Evolutionary conservation across 2,797 vertebrate genomes (phyloP), one percentile per base, ranked within the genome.

Genomic region (Alexandromys oeconomus): DNA sequence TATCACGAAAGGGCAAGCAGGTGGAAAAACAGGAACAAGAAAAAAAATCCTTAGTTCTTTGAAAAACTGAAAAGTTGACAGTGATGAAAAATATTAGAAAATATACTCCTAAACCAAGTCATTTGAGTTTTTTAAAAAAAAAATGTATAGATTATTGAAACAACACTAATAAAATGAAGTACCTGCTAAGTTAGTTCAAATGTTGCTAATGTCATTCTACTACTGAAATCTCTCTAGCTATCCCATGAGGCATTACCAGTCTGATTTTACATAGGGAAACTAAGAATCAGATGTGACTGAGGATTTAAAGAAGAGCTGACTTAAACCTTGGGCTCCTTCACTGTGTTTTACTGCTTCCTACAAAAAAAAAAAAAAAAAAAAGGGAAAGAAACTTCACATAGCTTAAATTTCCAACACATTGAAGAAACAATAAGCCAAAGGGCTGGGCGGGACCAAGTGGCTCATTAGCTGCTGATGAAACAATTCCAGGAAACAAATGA

Each of bases 381-480:
- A 21, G 92, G 31, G 11, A 79, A 92, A 87, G 34, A 31, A 43
- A 86, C 48, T 91, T 87, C 92, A 69, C 2, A 0, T 71, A 87
- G 78, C 40, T 94, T 87, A 73, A 85, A 51, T 43, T 93, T 89
- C 95, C n/a, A 96, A 61, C 2, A 61, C 73, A 84, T 94, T 59
- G 81, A 92, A 97, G 76, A 84, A 95, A 96, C 77, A 96, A 93
- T 37, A 96, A 95, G 94, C 96, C 98, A 97, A 98, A 98, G 97
- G 97, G 97, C 97, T 86, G 92, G 97, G 93, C 94, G 97, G 89
- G 96, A 96, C 97, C 93, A 89, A 91, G 92, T 63, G 97, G 92
- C 94, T 97, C 0, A 7, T 98, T 96, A 97, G 93, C 92, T 94
- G 93, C 96, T 98, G 97, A 97, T 98, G 97, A 97, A 97, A 95